Conservation (phyloP, 1,140 invertebrate species). For the Halictus rubicundus region DNA sequence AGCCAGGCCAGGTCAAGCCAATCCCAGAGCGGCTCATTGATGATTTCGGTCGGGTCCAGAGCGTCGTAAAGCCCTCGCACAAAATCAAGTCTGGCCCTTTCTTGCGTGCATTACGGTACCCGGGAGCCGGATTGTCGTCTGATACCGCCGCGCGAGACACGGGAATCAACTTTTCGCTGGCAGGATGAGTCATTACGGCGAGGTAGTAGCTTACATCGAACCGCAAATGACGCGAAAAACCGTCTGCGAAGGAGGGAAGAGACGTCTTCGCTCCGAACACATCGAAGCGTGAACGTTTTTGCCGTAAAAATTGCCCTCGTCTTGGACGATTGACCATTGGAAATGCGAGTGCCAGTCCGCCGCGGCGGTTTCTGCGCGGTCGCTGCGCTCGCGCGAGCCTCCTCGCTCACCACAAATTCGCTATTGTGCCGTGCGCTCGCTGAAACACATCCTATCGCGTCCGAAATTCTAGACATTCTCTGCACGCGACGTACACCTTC, state of each 20-base stretch:
- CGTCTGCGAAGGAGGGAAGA: slow-evolving; percentile 18
- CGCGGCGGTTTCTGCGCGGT: no score
- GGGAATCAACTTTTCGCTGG: slow-evolving; percentile 30
- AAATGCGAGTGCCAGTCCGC: slow-evolving; percentile 25
- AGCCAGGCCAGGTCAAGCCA: not conserved
- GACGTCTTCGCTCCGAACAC: slow-evolving; percentile 28
- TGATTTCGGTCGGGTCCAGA: slow-evolving; percentile 51
- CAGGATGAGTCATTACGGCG: slow-evolving; percentile 39
- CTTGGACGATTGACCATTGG: slow-evolving; percentile 39
- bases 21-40: slow-evolving; percentile 52
- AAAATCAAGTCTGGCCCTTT: slow-evolving; percentile 55
- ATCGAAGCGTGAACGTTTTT: slow-evolving; percentile 26
- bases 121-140: slow-evolving; percentile 46
- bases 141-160: slow-evolving; percentile 36
- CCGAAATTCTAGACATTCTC: no score
- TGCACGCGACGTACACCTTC: no score
- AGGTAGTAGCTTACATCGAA: slow-evolving; percentile 40
- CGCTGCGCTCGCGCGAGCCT: not conserved
- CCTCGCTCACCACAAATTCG: not conserved
- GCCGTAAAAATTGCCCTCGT: slow-evolving; percentile 35
- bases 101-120: slow-evolving; percentile 58
- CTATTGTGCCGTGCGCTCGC: no score
- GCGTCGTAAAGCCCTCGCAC: slow-evolving; percentile 37
- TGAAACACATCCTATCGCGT: no score
- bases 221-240: slow-evolving; percentile 48